Conservation (phyloP, 2,797 vertebrate genomes). For the Xiphophorus birchmanni region DNA sequence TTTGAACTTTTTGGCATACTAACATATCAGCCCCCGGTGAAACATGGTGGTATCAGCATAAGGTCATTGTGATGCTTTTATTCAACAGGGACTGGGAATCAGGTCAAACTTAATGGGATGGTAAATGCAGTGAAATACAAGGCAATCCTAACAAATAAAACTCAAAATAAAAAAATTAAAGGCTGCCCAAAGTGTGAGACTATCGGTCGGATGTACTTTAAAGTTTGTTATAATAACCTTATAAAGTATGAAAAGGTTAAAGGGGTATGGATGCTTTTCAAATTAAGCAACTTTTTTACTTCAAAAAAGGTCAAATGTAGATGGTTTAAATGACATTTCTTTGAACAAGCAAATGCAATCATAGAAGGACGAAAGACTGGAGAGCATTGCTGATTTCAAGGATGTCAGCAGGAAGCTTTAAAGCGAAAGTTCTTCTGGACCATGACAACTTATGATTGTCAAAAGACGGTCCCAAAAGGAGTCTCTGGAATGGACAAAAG, state of each 20-base stretch:
- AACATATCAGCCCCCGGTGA: not conserved
- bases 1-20: not conserved
- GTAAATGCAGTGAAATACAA: not conserved
- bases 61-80: not conserved
- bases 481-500: constrained; percentile 55
- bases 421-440: constrained; percentile 56
- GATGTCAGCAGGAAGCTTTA: constrained; percentile 69
- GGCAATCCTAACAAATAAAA: not conserved
- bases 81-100: not conserved
- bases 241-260: not conserved
- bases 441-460: constrained; percentile 8
- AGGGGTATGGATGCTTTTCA: not conserved
- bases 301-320: not conserved
- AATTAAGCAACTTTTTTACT: not conserved
- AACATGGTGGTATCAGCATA: not conserved
- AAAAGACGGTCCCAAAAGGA: constrained; percentile 34
- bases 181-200: not conserved
- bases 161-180: not conserved
- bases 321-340: not conserved
- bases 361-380: constrained; percentile 27
- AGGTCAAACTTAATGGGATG: not conserved
- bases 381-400: constrained; percentile 64
- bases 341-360: constrained; percentile 42
- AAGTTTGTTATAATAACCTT: not conserved
- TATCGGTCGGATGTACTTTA: not conserved